Evolutionary conservation across 2,113 vertebrate genomes (phyloP).

Genomic region (Oxyruncus cristatus): DNA sequence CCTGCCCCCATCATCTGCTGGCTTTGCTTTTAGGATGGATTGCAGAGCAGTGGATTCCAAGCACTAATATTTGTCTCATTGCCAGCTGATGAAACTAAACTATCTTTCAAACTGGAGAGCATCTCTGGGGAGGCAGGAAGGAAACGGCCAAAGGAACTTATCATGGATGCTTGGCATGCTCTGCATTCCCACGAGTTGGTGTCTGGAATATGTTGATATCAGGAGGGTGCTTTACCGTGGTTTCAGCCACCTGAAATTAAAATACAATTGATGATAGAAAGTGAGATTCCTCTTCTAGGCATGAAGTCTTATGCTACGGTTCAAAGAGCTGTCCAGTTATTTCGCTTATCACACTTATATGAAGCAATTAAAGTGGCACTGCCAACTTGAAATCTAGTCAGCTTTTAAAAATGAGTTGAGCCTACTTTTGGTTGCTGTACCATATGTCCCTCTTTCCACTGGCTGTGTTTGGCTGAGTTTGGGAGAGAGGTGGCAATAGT

Average conservation of each 20-base stretch:
- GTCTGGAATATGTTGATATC: not conserved
- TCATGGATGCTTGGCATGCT: not conserved
- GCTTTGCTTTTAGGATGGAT: not conserved
- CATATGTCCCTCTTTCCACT: not conserved
- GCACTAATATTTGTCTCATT: not conserved
- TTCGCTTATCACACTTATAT: not conserved
- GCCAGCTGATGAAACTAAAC: not conserved
- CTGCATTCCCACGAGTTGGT: not conserved
- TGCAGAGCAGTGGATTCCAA: not conserved
- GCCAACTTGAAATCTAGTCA: not conserved
- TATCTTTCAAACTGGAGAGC: not conserved
- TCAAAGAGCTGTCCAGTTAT: conserved; percentile 16
- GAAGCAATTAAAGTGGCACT: not conserved
- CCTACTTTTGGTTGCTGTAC: not conserved
- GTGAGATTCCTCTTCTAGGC: not conserved
- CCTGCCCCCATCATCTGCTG: not conserved
- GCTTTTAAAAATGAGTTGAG: not conserved
- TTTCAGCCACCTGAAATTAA: conserved; percentile 18
- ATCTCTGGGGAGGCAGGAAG: not conserved
- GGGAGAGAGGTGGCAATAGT: not conserved
- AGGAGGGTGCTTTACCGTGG: not conserved
- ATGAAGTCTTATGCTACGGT: not conserved
- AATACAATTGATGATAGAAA: conserved; percentile 3
- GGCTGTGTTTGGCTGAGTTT: not conserved
- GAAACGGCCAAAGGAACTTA: not conserved